Evolutionary conservation across 2,113 vertebrate genomes (phyloP).

Genomic region (Dasyprocta punctata): DNA sequence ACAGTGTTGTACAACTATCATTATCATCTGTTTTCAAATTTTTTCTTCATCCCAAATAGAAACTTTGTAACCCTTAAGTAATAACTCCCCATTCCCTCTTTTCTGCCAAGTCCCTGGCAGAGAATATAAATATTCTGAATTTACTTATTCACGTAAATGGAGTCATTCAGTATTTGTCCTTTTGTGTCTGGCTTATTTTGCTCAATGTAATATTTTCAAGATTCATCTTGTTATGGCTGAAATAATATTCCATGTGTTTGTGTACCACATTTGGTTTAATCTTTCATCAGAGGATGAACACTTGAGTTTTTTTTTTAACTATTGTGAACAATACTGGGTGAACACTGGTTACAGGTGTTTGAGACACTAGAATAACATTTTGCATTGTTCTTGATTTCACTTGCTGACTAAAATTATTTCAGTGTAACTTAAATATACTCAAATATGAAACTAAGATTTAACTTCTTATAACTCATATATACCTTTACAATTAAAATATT

Average conservation of each 20-base stretch:
- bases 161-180: background rate
- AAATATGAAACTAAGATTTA: slow-evolving; percentile 18
- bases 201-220: background rate
- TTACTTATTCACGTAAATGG: background rate
- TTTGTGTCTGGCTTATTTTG: background rate
- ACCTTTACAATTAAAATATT: background rate
- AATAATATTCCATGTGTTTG: background rate
- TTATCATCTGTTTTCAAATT: background rate
- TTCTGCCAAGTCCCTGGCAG: background rate
- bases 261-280: background rate
- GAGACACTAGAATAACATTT: background rate
- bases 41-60: background rate
- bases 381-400: background rate
- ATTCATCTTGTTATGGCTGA: background rate
- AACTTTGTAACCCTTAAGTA: background rate
- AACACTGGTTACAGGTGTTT: background rate
- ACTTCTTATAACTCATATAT: background rate
- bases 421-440: background rate
- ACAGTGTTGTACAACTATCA: background rate
- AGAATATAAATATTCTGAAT: background rate
- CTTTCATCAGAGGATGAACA: background rate
- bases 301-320: background rate
- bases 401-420: slow-evolving; percentile 15
- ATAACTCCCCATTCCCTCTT: background rate
- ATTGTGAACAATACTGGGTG: background rate